Percentiles rank a stretch among this genome's conserved stretches.
Evolutionary conservation across 2,888 invertebrate genomes (phyloP).

Genomic region (Heliconius aoede): DNA sequence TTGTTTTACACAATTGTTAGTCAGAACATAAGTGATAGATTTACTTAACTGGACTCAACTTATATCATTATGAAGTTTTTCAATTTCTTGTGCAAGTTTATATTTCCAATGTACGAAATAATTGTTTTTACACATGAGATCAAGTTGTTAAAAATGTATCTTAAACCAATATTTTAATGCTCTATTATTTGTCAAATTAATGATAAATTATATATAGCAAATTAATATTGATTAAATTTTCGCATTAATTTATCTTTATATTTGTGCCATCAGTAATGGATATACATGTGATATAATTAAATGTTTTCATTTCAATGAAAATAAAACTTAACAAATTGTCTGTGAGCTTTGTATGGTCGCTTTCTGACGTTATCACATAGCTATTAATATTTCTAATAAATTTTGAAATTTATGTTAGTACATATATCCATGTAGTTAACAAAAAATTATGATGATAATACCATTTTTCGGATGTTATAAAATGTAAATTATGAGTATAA

Average conservation of each 20-base stretch:
- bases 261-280: constrained; percentile 36
- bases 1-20: constrained; percentile 49
- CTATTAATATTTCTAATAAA: neutral
- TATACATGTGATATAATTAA: neutral
- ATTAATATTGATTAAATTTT: constrained; percentile 44
- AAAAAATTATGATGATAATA: neutral
- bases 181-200: constrained; percentile 34
- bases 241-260: constrained; percentile 34
- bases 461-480: neutral
- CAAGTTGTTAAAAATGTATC: constrained; percentile 23
- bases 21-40: constrained; percentile 47
- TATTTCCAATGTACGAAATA: constrained; percentile 13
- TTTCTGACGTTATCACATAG: neutral
- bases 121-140: constrained; percentile 34
- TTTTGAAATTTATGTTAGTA: too few species aligned
- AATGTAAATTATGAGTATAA: neutral
- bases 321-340: neutral
- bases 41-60: constrained; percentile 38
- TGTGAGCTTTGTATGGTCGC: neutral
- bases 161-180: constrained; percentile 14
- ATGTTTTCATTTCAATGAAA: neutral
- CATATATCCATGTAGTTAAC: too few species aligned
- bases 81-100: constrained; percentile 39
- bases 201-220: constrained; percentile 42
- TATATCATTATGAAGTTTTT: constrained; percentile 28